These are phyloP conservation scores for Rhagonycha lutea DNA, from an alignment of 2,888 invertebrate genomes.

Conservation along the genomic window DNA sequence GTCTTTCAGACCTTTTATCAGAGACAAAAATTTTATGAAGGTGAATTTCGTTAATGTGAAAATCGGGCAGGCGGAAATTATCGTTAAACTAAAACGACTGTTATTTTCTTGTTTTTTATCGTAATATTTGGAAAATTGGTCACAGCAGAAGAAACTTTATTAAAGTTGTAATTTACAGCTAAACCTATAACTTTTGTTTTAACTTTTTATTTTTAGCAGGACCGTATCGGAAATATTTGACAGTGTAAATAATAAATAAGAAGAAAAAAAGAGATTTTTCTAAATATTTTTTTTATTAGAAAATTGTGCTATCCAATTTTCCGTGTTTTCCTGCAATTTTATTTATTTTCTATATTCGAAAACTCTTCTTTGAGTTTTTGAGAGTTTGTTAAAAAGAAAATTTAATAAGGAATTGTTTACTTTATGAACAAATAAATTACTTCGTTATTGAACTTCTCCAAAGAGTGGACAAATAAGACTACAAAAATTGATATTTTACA, in stretches of 20 bases:
- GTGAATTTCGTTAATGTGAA: not conserved
- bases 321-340: not conserved
- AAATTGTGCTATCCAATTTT: not conserved
- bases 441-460: not conserved
- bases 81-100: not conserved
- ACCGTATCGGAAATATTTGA: not conserved
- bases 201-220: not conserved
- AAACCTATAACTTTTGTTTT: not conserved
- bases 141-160: not conserved
- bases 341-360: not conserved
- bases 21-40: not conserved
- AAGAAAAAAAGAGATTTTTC: too few species aligned
- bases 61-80: not conserved
- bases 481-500: not conserved
- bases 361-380: too few species aligned
- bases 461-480: not conserved
- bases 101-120: not conserved
- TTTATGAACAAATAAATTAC: not conserved
- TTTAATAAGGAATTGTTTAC: not conserved
- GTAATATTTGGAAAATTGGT: not conserved
- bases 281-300: not conserved
- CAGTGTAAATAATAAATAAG: too few species aligned
- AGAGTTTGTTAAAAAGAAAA: not conserved
- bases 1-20: not conserved
- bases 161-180: not conserved